Conservation (phyloP, 2,888 invertebrate species). For the Auanema freiburgensis region DNA sequence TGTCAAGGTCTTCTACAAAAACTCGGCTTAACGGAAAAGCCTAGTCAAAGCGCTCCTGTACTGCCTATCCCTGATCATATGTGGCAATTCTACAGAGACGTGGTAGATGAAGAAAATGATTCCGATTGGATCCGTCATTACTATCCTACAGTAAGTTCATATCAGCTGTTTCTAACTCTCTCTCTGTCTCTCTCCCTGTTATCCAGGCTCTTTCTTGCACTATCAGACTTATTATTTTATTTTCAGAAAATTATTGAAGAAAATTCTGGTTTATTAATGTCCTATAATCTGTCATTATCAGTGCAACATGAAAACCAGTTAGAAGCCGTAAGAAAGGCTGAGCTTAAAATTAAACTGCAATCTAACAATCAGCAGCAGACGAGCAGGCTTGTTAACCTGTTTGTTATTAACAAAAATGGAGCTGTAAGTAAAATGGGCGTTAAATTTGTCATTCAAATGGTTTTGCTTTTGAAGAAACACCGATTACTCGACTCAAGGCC, state of each 20-base stretch:
- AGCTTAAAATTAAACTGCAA: constrained; percentile 17
- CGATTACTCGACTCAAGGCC: constrained; percentile 23
- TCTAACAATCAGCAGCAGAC: neutral
- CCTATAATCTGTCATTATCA: constrained; percentile 44
- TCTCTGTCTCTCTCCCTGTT: too few relatives aligned
- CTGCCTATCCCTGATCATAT: constrained; percentile 50
- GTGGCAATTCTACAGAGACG: constrained; percentile 50
- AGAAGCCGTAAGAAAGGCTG: constrained; percentile 27
- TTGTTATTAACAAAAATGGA: neutral
- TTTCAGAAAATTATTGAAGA: constrained; percentile 43
- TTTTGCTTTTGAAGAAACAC: constrained; percentile 11
- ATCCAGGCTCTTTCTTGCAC: constrained; percentile 6
- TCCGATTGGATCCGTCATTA: constrained; percentile 52
- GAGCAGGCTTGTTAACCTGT: neutral
- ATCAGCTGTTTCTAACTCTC: neutral
- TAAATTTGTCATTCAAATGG: neutral
- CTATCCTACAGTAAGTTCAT: constrained; percentile 33
- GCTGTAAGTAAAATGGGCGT: too few relatives aligned
- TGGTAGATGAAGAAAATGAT: constrained; percentile 33
- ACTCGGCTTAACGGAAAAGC: constrained; percentile 37
- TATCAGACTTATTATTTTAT: constrained; percentile 3
- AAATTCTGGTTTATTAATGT: constrained; percentile 36
- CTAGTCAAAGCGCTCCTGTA: constrained; percentile 23
- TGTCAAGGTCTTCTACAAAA: constrained; percentile 26
- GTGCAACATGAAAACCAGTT: constrained; percentile 20